Percentiles rank a stretch among this genome's conserved stretches.
Evolutionary conservation across 2,888 invertebrate species (phyloP).

Genomic region (Melanchra persicariae): DNA sequence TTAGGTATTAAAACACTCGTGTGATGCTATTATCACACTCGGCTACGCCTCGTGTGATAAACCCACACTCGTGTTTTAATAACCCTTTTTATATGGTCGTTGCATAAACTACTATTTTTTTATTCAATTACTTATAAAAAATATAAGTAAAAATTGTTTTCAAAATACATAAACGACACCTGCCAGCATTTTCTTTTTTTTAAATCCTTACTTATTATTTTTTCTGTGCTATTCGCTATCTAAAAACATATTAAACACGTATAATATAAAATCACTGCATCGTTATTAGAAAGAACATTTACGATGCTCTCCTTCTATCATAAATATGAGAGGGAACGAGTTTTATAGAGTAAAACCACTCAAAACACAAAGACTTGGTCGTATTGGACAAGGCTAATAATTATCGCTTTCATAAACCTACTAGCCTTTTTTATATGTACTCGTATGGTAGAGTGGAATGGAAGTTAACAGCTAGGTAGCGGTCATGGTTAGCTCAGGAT

Average conservation of each 20-base stretch:
- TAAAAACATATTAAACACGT: conserved; percentile 35
- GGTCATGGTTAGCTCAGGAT: no score
- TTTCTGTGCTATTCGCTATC: background rate
- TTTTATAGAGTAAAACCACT: conserved; percentile 55
- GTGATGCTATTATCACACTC: no score
- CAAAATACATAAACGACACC: background rate
- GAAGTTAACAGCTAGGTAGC: no score
- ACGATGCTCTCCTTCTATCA: conserved; percentile 34
- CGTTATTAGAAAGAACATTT: conserved; percentile 51
- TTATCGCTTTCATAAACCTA: conserved; percentile 2
- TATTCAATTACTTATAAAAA: background rate
- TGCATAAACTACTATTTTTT: no score
- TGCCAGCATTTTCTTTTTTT: background rate
- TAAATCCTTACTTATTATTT: no score
- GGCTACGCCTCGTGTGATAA: no score
- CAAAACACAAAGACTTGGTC: conserved; percentile 24
- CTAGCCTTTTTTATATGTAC: background rate
- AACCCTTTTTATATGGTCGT: no score
- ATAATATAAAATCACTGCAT: conserved; percentile 50
- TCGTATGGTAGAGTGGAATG: background rate
- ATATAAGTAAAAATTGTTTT: background rate
- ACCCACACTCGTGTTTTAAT: no score
- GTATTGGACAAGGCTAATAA: background rate
- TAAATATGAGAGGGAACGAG: conserved; percentile 58
- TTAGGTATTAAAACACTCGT: no score